Evolutionary conservation across 1,140 invertebrate genomes (phyloP).

Genomic region (Plutomurus gul): DNA sequence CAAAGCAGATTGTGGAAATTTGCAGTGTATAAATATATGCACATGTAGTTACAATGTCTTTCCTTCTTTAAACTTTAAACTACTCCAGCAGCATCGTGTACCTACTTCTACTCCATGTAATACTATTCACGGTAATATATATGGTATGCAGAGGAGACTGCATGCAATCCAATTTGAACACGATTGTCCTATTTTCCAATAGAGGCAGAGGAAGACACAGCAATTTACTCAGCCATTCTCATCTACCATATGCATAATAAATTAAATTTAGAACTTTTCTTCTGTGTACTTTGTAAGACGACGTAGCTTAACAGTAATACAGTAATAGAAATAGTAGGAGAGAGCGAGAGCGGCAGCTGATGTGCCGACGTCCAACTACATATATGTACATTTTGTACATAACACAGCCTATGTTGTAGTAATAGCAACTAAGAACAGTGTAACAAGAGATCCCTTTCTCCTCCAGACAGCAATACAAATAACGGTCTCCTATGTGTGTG

Average conservation of each 20-base stretch:
- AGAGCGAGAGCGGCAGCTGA: not conserved
- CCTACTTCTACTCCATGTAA: not conserved
- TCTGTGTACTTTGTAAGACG: not conserved
- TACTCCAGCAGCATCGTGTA: too few species aligned
- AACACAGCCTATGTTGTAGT: too few species aligned
- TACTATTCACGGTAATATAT: not conserved
- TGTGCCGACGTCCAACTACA: not conserved
- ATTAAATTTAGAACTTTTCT: slow-evolving; percentile 8
- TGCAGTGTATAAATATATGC: too few species aligned
- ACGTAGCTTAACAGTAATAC: not conserved
- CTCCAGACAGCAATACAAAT: not conserved
- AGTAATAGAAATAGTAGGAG: slow-evolving; percentile 7
- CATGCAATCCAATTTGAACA: slow-evolving; percentile 13
- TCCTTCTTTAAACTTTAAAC: too few species aligned
- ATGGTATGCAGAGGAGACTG: not conserved
- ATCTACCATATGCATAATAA: slow-evolving; percentile 9
- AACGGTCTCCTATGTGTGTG: not conserved
- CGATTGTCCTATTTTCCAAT: slow-evolving; percentile 20
- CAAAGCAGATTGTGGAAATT: too few species aligned
- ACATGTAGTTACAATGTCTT: too few species aligned
- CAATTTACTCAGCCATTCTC: slow-evolving; percentile 20
- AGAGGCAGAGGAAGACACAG: not conserved
- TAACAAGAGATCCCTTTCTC: too few species aligned
- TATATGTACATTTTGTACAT: not conserved
- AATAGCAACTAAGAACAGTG: too few species aligned